Evolutionary conservation across 1,140 invertebrate species (phyloP).

Genomic region (Tribolium castaneum): DNA sequence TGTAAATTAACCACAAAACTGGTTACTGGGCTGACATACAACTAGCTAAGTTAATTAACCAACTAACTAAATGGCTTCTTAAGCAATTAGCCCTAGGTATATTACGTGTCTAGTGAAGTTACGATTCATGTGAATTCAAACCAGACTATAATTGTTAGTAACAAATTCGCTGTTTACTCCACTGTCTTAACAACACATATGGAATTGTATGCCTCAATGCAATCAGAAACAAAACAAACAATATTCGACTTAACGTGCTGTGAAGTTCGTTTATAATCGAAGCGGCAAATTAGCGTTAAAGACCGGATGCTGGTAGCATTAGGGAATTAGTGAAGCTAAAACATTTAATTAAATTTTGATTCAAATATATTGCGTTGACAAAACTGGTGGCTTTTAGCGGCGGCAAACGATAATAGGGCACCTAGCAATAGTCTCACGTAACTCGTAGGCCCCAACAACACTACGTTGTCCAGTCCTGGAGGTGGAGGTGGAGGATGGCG

Average conservation of each 20-base stretch:
- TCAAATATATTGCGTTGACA: slow-evolving; percentile 35
- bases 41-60: slow-evolving; percentile 59
- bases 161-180: slow-evolving; percentile 40
- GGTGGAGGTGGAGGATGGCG: not conserved
- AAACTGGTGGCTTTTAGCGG: slow-evolving; percentile 11
- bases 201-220: slow-evolving; percentile 28
- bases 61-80: slow-evolving; percentile 60
- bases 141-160: slow-evolving; percentile 52
- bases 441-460: slow-evolving; percentile 35
- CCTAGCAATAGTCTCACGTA: slow-evolving; percentile 40
- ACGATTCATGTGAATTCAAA: slow-evolving; percentile 58
- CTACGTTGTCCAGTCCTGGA: slow-evolving; percentile 33
- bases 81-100: slow-evolving; percentile 58
- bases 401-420: slow-evolving; percentile 24
- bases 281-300: slow-evolving; percentile 22
- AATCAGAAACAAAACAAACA: slow-evolving; percentile 30
- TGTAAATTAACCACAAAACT: slow-evolving; percentile 45
- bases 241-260: slow-evolving; percentile 35
- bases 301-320: slow-evolving; percentile 15
- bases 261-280: slow-evolving; percentile 35
- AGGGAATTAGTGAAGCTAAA: slow-evolving; percentile 6
- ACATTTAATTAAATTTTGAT: slow-evolving; percentile 21
- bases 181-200: slow-evolving; percentile 42
- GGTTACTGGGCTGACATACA: slow-evolving; percentile 51
- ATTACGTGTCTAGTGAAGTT: slow-evolving; percentile 57